Conservation (phyloP, 2,888 invertebrate genomes). For the Diaperis boleti region DNA sequence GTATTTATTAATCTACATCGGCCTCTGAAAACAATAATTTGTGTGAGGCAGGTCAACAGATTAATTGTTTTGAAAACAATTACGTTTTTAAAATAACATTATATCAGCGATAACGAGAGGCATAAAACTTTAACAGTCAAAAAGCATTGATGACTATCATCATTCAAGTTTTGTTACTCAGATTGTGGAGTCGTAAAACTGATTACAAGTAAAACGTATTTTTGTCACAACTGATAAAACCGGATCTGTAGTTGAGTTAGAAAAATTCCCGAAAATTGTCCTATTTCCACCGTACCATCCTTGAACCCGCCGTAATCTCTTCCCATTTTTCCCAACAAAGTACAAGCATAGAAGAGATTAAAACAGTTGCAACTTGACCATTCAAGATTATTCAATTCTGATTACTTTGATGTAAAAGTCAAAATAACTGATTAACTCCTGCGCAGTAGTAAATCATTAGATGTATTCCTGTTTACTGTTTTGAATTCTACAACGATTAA, state of each 20-base stretch:
- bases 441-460: conserved; percentile 40
- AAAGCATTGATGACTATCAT: conserved; percentile 10
- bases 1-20: conserved; percentile 16
- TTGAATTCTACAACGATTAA: conserved; percentile 39
- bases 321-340: conserved; percentile 2
- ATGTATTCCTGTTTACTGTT: conserved; percentile 45
- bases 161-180: background rate
- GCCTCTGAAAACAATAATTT: conserved; percentile 42
- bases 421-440: conserved; percentile 37
- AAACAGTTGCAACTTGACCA: background rate
- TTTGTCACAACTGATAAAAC: too few species aligned
- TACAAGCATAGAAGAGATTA: conserved; percentile 11
- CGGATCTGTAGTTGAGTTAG: too few species aligned
- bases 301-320: conserved; percentile 20
- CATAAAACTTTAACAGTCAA: conserved; percentile 1
- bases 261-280: too few species aligned
- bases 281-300: too few species aligned
- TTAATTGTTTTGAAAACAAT: conserved; percentile 46
- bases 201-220: background rate
- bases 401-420: conserved; percentile 30
- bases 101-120: conserved; percentile 33
- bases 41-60: conserved; percentile 45
- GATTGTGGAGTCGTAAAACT: background rate
- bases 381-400: conserved; percentile 18
- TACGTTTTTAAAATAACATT: conserved; percentile 35